Evolutionary conservation across 2,888 invertebrate species (phyloP).

Genomic region (Caenorhabditis sp.): DNA sequence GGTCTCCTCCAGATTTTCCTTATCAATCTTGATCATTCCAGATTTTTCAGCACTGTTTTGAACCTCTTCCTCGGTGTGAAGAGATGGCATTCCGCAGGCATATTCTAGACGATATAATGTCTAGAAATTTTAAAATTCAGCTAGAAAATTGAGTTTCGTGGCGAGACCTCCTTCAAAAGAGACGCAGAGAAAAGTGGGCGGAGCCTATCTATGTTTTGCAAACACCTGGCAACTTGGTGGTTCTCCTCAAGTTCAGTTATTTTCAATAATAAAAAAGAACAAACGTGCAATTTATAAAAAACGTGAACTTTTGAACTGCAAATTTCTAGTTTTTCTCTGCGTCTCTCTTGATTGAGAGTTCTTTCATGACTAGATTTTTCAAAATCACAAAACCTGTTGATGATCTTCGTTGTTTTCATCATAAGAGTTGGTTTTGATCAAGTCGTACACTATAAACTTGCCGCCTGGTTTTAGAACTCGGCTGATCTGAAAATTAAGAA

Average conservation of each 20-base stretch:
- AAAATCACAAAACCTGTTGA: slow-evolving; percentile 40
- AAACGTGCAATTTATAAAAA: too few relatives aligned
- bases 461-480: slow-evolving; percentile 64
- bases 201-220: background rate
- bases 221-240: too few relatives aligned
- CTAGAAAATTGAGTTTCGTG: too few relatives aligned
- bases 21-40: slow-evolving; percentile 24
- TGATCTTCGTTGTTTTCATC: slow-evolving; percentile 59
- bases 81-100: slow-evolving; percentile 68
- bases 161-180: too few relatives aligned
- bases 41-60: slow-evolving; percentile 43
- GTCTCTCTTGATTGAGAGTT: too few relatives aligned
- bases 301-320: too few relatives aligned
- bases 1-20: slow-evolving; percentile 45
- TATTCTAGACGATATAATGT: slow-evolving; percentile 55
- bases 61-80: slow-evolving; percentile 64
- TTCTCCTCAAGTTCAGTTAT: too few relatives aligned
- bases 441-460: slow-evolving; percentile 65
- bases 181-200: too few relatives aligned
- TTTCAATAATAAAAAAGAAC: too few relatives aligned
- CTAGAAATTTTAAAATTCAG: slow-evolving; percentile 35
- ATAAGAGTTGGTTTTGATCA: slow-evolving; percentile 66
- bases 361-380: too few relatives aligned
- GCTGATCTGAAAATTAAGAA: slow-evolving; percentile 32
- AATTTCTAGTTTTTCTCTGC: too few relatives aligned